These are phyloP conservation scores for Orbicella faveolata DNA, from an alignment of 64 coral and sea anemone genomes.

Conservation along the genomic window DNA sequence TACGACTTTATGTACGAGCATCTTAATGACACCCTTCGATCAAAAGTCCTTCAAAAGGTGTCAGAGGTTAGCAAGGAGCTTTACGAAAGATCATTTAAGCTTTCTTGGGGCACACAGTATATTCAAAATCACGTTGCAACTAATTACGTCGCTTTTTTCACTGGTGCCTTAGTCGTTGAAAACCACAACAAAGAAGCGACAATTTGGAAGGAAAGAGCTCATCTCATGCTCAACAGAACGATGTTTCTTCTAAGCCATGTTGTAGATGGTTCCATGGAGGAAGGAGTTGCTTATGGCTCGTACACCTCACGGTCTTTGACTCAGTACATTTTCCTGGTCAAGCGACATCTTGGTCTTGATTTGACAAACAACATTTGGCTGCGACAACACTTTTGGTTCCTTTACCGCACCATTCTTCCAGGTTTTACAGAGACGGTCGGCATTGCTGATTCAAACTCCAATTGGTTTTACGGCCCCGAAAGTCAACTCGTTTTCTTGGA, in stretches of 20 bases:
- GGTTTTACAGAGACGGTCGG: slow-evolving; percentile 75
- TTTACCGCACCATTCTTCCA: slow-evolving; percentile 80
- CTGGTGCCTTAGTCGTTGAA: slow-evolving; percentile 41
- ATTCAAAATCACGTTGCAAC: slow-evolving; percentile 97
- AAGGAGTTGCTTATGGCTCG: slow-evolving; percentile 86
- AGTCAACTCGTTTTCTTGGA: slow-evolving; percentile 88
- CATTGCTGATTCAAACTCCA: slow-evolving; percentile 74
- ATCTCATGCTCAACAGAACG: slow-evolving; percentile 66
- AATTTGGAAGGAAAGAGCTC: slow-evolving; percentile 50
- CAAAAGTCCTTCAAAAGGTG: slow-evolving; percentile 39
- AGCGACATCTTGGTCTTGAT: slow-evolving; percentile 60
- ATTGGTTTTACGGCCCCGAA: slow-evolving; percentile 95
- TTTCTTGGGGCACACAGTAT: slow-evolving; percentile 73
- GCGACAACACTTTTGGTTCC: slow-evolving; percentile 76
- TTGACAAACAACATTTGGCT: slow-evolving; percentile 70
- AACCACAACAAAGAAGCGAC: slow-evolving; percentile 30
- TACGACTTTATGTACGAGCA: slow-evolving; percentile 75
- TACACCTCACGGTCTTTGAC: slow-evolving; percentile 82
- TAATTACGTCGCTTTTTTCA: slow-evolving; percentile 84
- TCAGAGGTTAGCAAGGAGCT: slow-evolving; percentile 24
- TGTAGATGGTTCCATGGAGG: slow-evolving; percentile 76
- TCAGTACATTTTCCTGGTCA: slow-evolving; percentile 77
- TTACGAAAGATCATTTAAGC: slow-evolving; percentile 61
- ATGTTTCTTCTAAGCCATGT: slow-evolving; percentile 75
- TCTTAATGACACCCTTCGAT: slow-evolving; percentile 52